phyloP scores from a whole-genome alignment of 1,140 invertebrate genomes.

The Polyergus mexicanus region DNA sequence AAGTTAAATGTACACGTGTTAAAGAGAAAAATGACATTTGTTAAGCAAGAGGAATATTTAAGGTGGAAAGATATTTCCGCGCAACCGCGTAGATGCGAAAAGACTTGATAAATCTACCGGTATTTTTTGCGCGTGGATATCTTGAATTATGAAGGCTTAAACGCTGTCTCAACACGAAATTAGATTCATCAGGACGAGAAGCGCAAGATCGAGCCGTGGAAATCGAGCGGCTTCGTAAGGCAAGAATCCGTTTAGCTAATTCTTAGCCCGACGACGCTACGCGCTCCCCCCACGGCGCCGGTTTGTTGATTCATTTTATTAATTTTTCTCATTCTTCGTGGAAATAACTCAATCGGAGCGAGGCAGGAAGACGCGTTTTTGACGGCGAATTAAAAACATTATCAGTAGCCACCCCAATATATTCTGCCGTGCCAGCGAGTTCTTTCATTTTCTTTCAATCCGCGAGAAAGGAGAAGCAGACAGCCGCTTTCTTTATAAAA shows the following conservation, averaged over 20 bases:
- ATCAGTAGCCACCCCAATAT: constrained; percentile 72
- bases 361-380: constrained; percentile 64
- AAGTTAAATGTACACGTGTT: not conserved
- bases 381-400: constrained; percentile 73
- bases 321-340: constrained; percentile 77
- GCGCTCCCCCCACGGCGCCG: constrained; percentile 52
- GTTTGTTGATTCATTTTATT: constrained; percentile 79
- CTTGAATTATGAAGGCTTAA: constrained; percentile 54
- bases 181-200: constrained; percentile 34
- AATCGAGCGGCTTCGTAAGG: constrained; percentile 57
- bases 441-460: constrained; percentile 38
- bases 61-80: not conserved
- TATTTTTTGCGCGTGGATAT: constrained; percentile 16
- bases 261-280: constrained; percentile 58
- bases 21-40: not conserved
- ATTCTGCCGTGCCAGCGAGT: constrained; percentile 61
- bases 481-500: not conserved
- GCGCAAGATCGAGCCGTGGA: constrained; percentile 38
- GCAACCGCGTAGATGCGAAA: not conserved
- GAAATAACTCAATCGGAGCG: constrained; percentile 75
- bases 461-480: not conserved
- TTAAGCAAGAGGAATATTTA: not conserved
- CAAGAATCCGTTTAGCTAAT: constrained; percentile 78
- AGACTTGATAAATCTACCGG: not conserved
- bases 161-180: constrained; percentile 63